Evolutionary conservation across 2,888 invertebrate species (phyloP).

Genomic region (Sinotaia quadrata): DNA sequence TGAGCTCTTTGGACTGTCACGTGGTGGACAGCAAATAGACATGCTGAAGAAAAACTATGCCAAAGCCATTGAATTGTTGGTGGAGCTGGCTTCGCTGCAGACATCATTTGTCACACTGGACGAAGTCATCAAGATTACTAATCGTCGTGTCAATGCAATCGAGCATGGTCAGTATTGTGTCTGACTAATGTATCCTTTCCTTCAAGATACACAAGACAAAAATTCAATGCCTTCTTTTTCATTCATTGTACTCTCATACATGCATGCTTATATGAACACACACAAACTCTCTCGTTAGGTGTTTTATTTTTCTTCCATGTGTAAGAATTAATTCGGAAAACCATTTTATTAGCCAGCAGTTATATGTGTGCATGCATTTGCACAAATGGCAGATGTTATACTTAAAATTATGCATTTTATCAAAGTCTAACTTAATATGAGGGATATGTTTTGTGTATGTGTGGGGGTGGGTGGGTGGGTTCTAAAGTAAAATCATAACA

Average conservation of each 20-base stretch:
- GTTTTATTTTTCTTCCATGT: too few relatives aligned
- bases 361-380: too few relatives aligned
- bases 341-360: too few relatives aligned
- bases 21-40: constrained; percentile 97
- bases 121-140: constrained; percentile 98
- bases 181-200: neutral
- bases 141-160: constrained; percentile 98
- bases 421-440: too few relatives aligned
- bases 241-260: neutral
- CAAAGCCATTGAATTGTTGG: constrained; percentile 93
- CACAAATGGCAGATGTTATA: too few relatives aligned
- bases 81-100: constrained; percentile 97
- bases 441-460: too few relatives aligned
- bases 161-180: constrained; percentile 84
- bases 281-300: neutral
- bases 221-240: neutral
- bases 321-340: too few relatives aligned
- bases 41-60: constrained; percentile 97
- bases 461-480: too few relatives aligned
- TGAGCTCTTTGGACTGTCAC: constrained; percentile 94
- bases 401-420: too few relatives aligned
- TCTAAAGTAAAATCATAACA: too few relatives aligned
- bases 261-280: neutral
- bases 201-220: neutral
- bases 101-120: constrained; percentile 98